Base-by-base conservation (phyloP, 2,113 vertebrate genomes). In the Elanus axillaris region DNA sequence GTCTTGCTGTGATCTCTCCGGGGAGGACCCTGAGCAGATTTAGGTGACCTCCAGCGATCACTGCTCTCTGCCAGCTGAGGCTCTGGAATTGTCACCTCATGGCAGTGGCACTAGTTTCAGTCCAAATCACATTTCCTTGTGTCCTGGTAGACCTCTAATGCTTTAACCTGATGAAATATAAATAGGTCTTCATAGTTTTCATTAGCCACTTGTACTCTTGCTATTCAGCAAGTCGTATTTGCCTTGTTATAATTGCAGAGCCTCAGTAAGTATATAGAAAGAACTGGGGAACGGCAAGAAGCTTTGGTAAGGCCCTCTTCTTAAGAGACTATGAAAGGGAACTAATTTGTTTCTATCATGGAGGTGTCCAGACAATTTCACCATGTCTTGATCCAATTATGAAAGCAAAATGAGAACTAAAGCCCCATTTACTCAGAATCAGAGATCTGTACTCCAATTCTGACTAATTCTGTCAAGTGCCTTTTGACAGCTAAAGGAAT, bases 1-100 rank as follows among this genome's bases (percentile, higher is more conserved):
- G 3, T 17, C 6, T 85, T 38, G 15, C 16, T 72, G 56, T 45
- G 17, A 40, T 34, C 6, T 11, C 20, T 3, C 1, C 0, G 0
- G 8, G 16, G 11, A 71, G 11, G 12, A 40, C 7, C 8, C 34
- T 36, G 29, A 56, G 40, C 21, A 79, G 45, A 60, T 56, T 53
- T 13, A 16, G 31, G 7, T 19, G 19, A 26, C 11, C 16, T 34
- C 71, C 6, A 6, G 21, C 25, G 31, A 29, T 23, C 21, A 11
- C 7, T 60, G 4, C 3, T 76, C 11, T 68, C 26, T 34, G 16
- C 23, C 29, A n/a, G 6, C 6, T 23, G 38, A 71, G 47, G 13
- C 14, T 47, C 60, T 68, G 34, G 16, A 68, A n/a, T 1, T 42
- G 21, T 52, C 45, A n/a, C 10, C 11, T 83, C 48, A 8, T 31